These are phyloP conservation scores for Pangasianodon gigas DNA, from an alignment of 2,113 vertebrate species.

Conservation along the genomic window DNA sequence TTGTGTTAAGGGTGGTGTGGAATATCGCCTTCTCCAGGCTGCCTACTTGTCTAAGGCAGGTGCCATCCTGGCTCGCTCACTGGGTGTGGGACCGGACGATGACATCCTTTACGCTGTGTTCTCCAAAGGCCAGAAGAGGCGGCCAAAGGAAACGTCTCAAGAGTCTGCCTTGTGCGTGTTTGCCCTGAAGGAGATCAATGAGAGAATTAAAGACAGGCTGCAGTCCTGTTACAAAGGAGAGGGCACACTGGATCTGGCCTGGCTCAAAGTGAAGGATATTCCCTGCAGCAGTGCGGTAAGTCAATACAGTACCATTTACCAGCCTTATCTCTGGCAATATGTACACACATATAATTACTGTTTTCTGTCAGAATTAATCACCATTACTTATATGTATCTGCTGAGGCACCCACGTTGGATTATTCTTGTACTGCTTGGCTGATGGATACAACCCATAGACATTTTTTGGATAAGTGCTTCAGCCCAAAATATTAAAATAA, in stretches of 20 bases:
- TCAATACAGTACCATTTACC: constrained; percentile 44
- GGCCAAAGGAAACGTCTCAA: constrained; percentile 87
- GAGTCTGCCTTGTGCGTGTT: constrained; percentile 96
- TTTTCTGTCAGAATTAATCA: background rate
- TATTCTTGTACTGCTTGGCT: background rate
- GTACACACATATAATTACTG: background rate
- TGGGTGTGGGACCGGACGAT: constrained; percentile 83
- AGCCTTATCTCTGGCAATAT: background rate
- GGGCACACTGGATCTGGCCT: constrained; percentile 93
- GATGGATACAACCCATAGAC: background rate
- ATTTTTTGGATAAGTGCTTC: background rate
- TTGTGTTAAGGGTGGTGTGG: constrained; percentile 88
- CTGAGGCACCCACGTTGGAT: background rate
- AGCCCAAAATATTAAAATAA: background rate
- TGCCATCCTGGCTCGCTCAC: constrained; percentile 82
- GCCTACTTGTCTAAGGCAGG: constrained; percentile 94
- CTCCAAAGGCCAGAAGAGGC: constrained; percentile 96
- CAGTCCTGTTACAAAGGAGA: constrained; percentile 98
- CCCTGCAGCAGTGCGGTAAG: constrained; percentile 97
- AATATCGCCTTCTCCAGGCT: constrained; percentile 92
- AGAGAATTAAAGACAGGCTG: constrained; percentile 93
- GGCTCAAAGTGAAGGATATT: constrained; percentile 99
- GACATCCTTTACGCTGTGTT: constrained; percentile 93
- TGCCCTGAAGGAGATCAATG: constrained; percentile 90
- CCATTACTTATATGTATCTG: background rate